phyloP scores from a whole-genome alignment of 35 echinoderm and acorn worm species.

The Lytechinus pictus region DNA sequence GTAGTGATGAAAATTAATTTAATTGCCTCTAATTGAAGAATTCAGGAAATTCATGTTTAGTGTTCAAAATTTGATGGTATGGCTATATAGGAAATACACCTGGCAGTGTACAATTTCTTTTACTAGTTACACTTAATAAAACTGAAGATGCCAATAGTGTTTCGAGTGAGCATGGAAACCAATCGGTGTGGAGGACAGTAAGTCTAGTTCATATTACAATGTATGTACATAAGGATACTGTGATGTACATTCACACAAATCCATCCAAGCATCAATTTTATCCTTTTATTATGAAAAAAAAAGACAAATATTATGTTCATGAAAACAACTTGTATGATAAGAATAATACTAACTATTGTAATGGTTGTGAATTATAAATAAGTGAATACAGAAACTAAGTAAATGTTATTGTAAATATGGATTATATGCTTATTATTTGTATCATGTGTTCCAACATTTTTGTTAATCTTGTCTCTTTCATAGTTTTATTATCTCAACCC shows the following conservation, averaged over 20 bases:
- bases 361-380: slow-evolving; percentile 44
- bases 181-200: background rate
- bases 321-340: slow-evolving; percentile 35
- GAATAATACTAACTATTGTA: slow-evolving; percentile 10
- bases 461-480: slow-evolving; percentile 39
- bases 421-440: slow-evolving; percentile 57
- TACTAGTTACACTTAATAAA: background rate
- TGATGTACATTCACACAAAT: slow-evolving; percentile 10
- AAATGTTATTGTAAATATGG: slow-evolving; percentile 53
- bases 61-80: background rate
- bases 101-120: background rate
- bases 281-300: slow-evolving; percentile 26
- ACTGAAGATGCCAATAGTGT: background rate
- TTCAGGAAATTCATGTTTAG: background rate
- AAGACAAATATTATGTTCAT: slow-evolving; percentile 7
- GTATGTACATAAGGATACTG: slow-evolving; percentile 11
- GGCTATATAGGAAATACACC: background rate
- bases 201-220: background rate
- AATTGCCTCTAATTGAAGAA: background rate
- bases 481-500: background rate
- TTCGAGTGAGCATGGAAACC: background rate
- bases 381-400: slow-evolving; percentile 28
- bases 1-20: background rate
- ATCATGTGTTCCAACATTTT: slow-evolving; percentile 55
- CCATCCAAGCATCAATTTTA: background rate